Evolutionary conservation across 2,888 invertebrate genomes (phyloP), one percentile per base, ranked within the genome.

Genomic region (Chrysotoxum bicinctum): DNA sequence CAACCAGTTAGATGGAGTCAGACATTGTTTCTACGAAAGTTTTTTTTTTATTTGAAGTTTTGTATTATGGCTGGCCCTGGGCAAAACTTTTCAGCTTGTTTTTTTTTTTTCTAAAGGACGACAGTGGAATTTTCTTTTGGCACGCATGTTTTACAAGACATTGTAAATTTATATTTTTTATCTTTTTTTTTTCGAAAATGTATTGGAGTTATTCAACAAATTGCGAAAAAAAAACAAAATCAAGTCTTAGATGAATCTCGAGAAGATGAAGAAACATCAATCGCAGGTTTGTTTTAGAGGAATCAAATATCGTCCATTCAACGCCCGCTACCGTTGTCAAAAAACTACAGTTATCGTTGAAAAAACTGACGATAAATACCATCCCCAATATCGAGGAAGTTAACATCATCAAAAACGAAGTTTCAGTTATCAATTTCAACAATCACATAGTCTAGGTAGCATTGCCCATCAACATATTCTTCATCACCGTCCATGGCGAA

Each of bases 381-480:
- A 99, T 99, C 90, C 99, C 99, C 88, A 99, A 99, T 88, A 99
- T 99, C 91, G 99, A 99, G 92, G 99, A 99, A 93, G 98, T 99
- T 78, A 99, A 99, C 93, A 99, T 99, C 97, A 99, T 99, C 91
- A 99, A 99, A 93, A 99, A 99, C 92, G 99, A 99, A 93, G 99
- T 99, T 86, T 97, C 97, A 87, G 99, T 99, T 78, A 99, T 99
- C 91, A 99, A 99, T 92, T 99, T 99, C 92, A 99, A 99, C 93
- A 99, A 99, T 92, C 99, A 99, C 64, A 99, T 99, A 93, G 99
- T 99, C 87, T 99, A 99, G 93, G 99, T 99, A 87, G 99, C 99
- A 83, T 94, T 99, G 90, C 97, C 98, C 73, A 98, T 99, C 85
- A 99, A 99, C 93, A 99, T 99, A 89, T 99, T 99, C 93, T 99